These are phyloP conservation scores for Clupea harengus DNA, from an alignment of 2,113 vertebrate genomes.

Conservation along the genomic window DNA sequence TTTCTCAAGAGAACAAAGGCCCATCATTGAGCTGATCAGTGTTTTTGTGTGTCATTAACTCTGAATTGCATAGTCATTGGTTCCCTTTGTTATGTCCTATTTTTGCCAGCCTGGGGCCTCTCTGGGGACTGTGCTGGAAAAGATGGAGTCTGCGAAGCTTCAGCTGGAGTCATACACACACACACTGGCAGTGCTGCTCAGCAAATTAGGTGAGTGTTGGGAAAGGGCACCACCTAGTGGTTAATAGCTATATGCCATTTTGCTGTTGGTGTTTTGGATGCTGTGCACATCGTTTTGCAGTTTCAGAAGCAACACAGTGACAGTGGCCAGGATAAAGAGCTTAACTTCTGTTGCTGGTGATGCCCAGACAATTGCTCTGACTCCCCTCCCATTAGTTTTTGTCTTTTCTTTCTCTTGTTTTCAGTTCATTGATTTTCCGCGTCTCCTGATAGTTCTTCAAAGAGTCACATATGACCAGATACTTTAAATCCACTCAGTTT, in stretches of 20 bases:
- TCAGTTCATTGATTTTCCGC: neutral
- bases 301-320: neutral
- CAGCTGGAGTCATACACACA: conserved; percentile 74
- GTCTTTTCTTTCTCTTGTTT: neutral
- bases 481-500: neutral
- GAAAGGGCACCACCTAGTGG: neutral
- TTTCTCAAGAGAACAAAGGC: no score
- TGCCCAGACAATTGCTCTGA: neutral
- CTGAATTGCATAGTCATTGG: neutral
- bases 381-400: neutral
- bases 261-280: neutral
- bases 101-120: conserved; percentile 67
- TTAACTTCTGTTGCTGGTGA: neutral
- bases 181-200: conserved; percentile 74
- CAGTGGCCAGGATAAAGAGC: neutral
- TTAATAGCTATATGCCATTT: neutral
- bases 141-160: conserved; percentile 73
- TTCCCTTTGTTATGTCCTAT: conserved; percentile 5
- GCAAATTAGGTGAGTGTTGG: conserved; percentile 76
- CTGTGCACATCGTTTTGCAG: conserved; percentile 10
- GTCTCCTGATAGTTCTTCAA: no score
- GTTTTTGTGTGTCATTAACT: no score
- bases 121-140: conserved; percentile 63
- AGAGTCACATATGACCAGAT: no score
- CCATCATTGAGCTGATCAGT: neutral